phyloP scores from a whole-genome alignment of 2,888 invertebrate genomes.

The Actias luna region DNA sequence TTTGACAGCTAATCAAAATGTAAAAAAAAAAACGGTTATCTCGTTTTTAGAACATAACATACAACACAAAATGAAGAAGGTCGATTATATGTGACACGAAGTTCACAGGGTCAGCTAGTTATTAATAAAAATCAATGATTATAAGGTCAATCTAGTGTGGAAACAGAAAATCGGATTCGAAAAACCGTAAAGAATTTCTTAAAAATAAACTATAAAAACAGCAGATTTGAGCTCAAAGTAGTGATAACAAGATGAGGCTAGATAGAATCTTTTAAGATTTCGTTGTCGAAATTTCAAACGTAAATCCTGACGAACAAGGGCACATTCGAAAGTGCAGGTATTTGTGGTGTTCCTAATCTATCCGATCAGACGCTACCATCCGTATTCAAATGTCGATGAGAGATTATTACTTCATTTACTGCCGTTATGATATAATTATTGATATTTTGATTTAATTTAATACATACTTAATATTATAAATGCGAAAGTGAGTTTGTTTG shows the following conservation, averaged over 20 bases:
- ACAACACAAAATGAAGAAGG: too few species aligned
- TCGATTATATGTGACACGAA: too few species aligned
- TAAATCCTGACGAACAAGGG: slow-evolving; percentile 15
- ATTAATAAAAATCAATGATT: not conserved
- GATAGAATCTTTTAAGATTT: slow-evolving; percentile 15
- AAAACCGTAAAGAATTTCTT: not conserved
- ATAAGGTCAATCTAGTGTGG: slow-evolving; percentile 5
- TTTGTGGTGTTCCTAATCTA: slow-evolving; percentile 40
- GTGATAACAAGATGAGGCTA: not conserved
- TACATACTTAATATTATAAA: too few species aligned
- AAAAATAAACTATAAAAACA: slow-evolving; percentile 11
- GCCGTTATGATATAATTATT: slow-evolving; percentile 19
- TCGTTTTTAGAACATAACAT: too few species aligned
- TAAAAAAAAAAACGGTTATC: too few species aligned
- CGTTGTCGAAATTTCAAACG: slow-evolving; percentile 18
- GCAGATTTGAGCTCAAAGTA: not conserved
- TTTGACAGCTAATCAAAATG: too few species aligned
- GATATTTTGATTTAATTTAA: not conserved
- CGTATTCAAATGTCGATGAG: slow-evolving; percentile 38
- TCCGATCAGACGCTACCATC: slow-evolving; percentile 41
- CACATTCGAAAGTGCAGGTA: slow-evolving; percentile 16
- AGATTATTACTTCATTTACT: slow-evolving; percentile 32
- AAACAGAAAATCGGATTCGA: slow-evolving; percentile 6
- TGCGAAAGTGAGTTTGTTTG: too few species aligned
- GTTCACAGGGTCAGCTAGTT: too few species aligned